Percentiles rank a stretch among this genome's conserved stretches.
phyloP scores from a whole-genome alignment of 2,113 vertebrate species.

The Nettapus auritus region DNA sequence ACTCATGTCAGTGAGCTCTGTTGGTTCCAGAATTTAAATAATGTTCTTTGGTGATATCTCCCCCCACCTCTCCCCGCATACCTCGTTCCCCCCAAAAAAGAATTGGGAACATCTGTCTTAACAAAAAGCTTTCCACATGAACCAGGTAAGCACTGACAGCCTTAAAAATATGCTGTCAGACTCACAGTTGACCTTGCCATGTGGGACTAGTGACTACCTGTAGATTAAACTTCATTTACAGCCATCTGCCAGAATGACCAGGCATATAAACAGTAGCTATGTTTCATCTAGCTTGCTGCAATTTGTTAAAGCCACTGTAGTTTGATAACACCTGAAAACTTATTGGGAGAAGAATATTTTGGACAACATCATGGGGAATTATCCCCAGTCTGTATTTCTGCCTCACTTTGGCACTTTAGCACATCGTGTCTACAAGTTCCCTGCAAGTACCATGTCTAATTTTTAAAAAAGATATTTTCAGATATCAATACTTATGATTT shows the following conservation, averaged over 20 bases:
- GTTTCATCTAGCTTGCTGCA: neutral
- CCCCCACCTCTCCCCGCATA: too few species aligned
- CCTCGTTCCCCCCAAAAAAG: too few species aligned
- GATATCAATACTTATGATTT: neutral
- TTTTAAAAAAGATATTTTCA: neutral
- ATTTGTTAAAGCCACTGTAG: neutral
- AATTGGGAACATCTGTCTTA: neutral
- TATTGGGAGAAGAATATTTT: neutral
- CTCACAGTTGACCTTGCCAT: neutral
- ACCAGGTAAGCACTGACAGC: neutral
- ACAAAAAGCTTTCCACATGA: neutral
- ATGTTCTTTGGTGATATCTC: accelerated
- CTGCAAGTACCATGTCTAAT: neutral
- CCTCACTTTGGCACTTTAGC: neutral
- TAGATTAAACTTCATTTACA: neutral
- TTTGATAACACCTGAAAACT: neutral
- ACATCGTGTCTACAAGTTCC: neutral
- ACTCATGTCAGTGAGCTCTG: accelerated
- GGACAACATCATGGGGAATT: neutral
- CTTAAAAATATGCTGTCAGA: neutral
- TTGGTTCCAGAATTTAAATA: neutral
- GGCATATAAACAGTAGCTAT: neutral
- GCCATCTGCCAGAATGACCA: neutral
- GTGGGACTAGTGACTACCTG: too few species aligned
- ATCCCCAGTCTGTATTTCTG: neutral